These are phyloP conservation scores for Pogonophryne albipinna DNA, from an alignment of 2,797 vertebrate species.

Conservation along the genomic window DNA sequence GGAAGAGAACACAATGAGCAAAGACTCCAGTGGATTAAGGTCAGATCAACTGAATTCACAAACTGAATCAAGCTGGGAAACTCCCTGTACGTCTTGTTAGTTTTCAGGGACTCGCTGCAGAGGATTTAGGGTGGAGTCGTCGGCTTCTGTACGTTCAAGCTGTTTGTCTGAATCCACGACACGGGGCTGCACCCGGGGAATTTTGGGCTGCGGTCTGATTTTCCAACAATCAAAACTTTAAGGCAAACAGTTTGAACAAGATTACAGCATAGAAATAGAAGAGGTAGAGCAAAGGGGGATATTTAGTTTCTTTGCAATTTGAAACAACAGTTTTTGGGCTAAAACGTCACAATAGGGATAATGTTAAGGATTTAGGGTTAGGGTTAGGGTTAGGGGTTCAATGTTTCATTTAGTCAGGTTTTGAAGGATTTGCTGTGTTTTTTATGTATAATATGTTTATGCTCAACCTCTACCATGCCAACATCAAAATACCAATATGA, in stretches of 20 bases:
- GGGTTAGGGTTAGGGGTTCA: too few relatives aligned
- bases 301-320: background rate
- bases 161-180: slow-evolving; percentile 37
- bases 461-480: too few relatives aligned
- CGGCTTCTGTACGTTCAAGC: slow-evolving; percentile 47
- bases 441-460: too few relatives aligned
- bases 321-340: background rate
- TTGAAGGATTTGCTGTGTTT: too few relatives aligned
- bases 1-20: slow-evolving; percentile 33
- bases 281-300: background rate
- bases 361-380: background rate
- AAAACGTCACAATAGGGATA: background rate
- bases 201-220: slow-evolving; percentile 60
- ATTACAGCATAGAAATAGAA: slow-evolving; percentile 25
- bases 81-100: slow-evolving; percentile 50
- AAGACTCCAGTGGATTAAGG: slow-evolving; percentile 46
- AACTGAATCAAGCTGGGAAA: slow-evolving; percentile 61
- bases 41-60: slow-evolving; percentile 42
- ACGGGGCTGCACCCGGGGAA: slow-evolving; percentile 25
- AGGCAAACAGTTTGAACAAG: slow-evolving; percentile 21
- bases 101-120: background rate
- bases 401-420: too few relatives aligned
- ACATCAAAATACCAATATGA: too few relatives aligned
- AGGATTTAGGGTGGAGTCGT: slow-evolving; percentile 66
- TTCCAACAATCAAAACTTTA: slow-evolving; percentile 39